Base-by-base conservation (phyloP, 2,113 vertebrate species). In the Carollia perspicillata region DNA sequence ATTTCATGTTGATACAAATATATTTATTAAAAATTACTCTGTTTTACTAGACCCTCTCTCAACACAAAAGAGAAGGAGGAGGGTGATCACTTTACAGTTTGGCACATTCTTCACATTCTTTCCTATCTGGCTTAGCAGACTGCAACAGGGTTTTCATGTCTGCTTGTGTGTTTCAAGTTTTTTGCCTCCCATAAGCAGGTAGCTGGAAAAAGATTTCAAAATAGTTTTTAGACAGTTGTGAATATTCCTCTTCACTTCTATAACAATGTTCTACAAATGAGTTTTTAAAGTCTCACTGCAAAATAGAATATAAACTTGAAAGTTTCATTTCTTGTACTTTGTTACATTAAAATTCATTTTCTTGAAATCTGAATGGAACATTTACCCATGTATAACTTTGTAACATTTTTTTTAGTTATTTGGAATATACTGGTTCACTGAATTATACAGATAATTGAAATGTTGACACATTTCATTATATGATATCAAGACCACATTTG, bases 201-300 rank as follows among this genome's bases (percentile, higher is more conserved):
- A 80, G 33, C 37, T 72, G 7, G 12, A 89, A 84, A 92, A 20
- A 1, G 9, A 55, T 20, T 90, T 86, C 23, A 44, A 85, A 93
- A 60, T 0, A 72, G 20, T 28, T 79, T 84, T 74, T 60, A 66
- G 16, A 84, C 49, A 79, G 28, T 18, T 63, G 10, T 68, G 22
- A 10, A 33, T 78, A 47, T 63, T 94, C 2, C 49, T 58, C 4
- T 71, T 78, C 77, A 13, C 26, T 68, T 74, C 28, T 7, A 42
- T 20, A 44, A 60, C 55, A 84, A 90, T 85, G 2, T 78, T 78
- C 71, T 28, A 60, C 28, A 81, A 42, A 6, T 49, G 16, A 2
- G 65, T 85, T 55, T 51, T 90, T 83, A 77, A 94, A 72, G 22
- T 2, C 81, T 58, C 77, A 35, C 22, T 51, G 17, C 18, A 66